Base-by-base conservation (phyloP, 1,140 invertebrate species). In the Magallana gigas region DNA sequence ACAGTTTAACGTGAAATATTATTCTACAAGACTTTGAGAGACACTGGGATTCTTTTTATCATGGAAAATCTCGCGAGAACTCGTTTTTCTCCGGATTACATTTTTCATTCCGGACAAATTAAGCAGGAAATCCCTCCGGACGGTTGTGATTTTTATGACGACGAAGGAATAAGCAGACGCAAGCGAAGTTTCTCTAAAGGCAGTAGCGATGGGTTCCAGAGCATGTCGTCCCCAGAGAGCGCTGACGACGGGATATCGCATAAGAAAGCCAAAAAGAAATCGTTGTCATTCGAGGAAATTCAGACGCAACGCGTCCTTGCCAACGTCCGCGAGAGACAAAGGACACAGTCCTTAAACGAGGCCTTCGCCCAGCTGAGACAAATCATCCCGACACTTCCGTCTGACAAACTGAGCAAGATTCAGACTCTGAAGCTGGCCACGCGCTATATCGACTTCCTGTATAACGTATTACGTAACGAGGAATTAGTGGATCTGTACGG, bases 361-460 rank as follows among this genome's bases (percentile, higher is more conserved):
- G 99, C 99, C 0, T 99, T 99, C 95, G 96, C 97, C 0, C 96
- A 97, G 59, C 95, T 99, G 1, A 95, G 99, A 57, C 97, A 98
- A 94, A 99, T 99, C 90, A 99, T 99, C 90, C 99, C 99, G 0
- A 99, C 99, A 0, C 94, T 99, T 88, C 99, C 99, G 0, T 99
- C 98, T 86, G 99, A 99, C 94, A 99, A 99, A 95, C 95, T 99
- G 9, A 98, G 97, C 90, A 99, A 99, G 95, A 99, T 99, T 62
- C 98, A 99, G 95, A 99, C 99, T 0, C 95, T 99, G 0, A 98
- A 98, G 93, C 95, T 99, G 80, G 99, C 99, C 0, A 96, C 98
- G 8, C 86, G 94, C 12, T 95, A 95, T 88, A 95, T 95, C 60
- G 94, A 95, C 91, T 99, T 99, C 94, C 95, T 99, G 76, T 98